These are phyloP conservation scores for Tribolium freemani DNA, from an alignment of 2,888 invertebrate genomes.

Conservation along the genomic window DNA sequence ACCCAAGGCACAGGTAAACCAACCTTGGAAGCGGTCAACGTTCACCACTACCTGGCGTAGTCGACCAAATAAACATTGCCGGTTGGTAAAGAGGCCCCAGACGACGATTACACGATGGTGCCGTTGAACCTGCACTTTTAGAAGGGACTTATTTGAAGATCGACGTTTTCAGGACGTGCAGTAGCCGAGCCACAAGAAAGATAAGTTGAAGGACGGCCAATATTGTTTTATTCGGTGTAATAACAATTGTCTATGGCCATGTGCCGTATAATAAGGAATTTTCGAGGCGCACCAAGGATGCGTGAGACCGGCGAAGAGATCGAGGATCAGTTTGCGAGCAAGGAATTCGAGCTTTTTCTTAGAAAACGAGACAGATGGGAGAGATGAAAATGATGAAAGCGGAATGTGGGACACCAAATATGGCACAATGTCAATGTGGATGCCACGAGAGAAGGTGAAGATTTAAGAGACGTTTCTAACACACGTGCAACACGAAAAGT, in stretches of 20 bases:
- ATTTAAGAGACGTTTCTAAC: background rate
- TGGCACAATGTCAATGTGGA: background rate
- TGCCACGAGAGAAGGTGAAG: background rate
- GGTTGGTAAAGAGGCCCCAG: slow-evolving; percentile 24
- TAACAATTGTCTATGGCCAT: slow-evolving; percentile 42
- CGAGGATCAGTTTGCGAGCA: background rate
- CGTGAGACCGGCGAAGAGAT: background rate
- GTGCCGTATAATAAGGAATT: slow-evolving; percentile 31
- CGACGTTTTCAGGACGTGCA: slow-evolving; percentile 56
- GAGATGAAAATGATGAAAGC: background rate
- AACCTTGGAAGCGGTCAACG: slow-evolving; percentile 63
- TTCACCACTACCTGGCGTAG: slow-evolving; percentile 51
- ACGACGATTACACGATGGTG: slow-evolving; percentile 40
- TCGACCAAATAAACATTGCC: slow-evolving; percentile 31
- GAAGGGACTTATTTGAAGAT: slow-evolving; percentile 55
- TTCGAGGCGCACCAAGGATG: background rate
- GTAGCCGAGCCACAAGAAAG: slow-evolving; percentile 50
- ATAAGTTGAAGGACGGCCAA: slow-evolving; percentile 57
- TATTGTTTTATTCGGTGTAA: slow-evolving; percentile 53
- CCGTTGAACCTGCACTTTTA: slow-evolving; percentile 53
- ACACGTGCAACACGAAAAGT: background rate
- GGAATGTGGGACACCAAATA: slow-evolving; percentile 3
- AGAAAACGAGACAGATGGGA: background rate
- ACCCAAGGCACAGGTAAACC: slow-evolving; percentile 58
- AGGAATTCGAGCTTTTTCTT: background rate